Evolutionary conservation across 2,113 vertebrate genomes (phyloP).

Genomic region (Cichladusa arquata): DNA sequence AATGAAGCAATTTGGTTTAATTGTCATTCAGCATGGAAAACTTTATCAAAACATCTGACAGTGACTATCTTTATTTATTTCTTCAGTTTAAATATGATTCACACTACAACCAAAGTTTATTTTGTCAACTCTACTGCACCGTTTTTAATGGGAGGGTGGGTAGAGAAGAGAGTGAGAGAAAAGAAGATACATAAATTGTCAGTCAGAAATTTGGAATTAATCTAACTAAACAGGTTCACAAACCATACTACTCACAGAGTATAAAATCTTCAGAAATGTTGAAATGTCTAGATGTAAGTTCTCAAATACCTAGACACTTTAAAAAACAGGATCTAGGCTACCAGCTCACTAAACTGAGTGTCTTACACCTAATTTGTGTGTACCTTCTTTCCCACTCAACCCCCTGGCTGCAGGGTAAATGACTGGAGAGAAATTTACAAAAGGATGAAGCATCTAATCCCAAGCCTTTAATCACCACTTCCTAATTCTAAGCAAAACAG

Average conservation of each 20-base stretch:
- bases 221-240: neutral
- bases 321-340: neutral
- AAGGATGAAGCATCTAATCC: neutral
- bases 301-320: neutral
- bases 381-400: neutral
- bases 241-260: neutral
- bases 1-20: neutral
- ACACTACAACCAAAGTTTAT: neutral
- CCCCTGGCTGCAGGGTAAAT: accelerated
- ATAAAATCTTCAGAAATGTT: neutral
- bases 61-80: neutral
- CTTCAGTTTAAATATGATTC: neutral
- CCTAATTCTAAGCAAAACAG: neutral
- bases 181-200: too few relatives aligned
- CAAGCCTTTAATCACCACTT: neutral
- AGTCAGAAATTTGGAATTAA: neutral
- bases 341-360: neutral
- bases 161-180: neutral
- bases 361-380: neutral
- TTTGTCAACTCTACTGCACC: neutral
- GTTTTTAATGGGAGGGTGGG: neutral
- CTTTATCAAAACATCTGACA: neutral
- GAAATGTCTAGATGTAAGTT: neutral
- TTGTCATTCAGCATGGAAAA: neutral
- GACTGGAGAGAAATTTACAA: neutral